These are phyloP conservation scores for Pipistrellus nathusii DNA, from an alignment of 2,797 vertebrate species.

Conservation along the genomic window DNA sequence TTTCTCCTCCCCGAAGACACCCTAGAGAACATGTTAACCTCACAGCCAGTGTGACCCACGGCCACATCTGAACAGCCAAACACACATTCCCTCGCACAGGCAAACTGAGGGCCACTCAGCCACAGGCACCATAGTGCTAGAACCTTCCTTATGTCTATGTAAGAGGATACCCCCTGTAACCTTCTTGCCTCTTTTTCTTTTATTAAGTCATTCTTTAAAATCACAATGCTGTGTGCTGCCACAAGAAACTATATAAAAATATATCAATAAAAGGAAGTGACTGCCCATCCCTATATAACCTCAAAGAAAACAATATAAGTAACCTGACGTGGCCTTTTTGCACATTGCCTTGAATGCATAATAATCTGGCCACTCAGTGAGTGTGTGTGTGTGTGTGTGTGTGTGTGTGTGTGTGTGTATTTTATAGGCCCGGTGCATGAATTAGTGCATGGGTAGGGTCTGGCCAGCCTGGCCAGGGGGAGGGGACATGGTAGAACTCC, in stretches of 20 bases:
- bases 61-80: accelerated
- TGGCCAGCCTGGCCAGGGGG: too few species aligned
- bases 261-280: background rate
- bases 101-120: background rate
- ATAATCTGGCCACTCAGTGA: too few species aligned
- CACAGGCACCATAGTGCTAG: background rate
- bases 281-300: background rate
- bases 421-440: too few species aligned
- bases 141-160: background rate
- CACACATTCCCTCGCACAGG: background rate
- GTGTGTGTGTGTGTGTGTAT: too few species aligned
- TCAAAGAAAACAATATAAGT: background rate
- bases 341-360: too few species aligned
- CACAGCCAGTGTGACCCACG: background rate
- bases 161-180: background rate
- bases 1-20: background rate
- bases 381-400: too few species aligned
- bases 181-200: background rate
- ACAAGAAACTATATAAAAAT: background rate
- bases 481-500: too few species aligned
- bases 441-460: too few species aligned
- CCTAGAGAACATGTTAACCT: accelerated
- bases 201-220: slow-evolving; percentile 3
- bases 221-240: background rate
- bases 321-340: background rate